Conservation (phyloP, 2,797 vertebrate species). For the Propithecus perrieri region DNA sequence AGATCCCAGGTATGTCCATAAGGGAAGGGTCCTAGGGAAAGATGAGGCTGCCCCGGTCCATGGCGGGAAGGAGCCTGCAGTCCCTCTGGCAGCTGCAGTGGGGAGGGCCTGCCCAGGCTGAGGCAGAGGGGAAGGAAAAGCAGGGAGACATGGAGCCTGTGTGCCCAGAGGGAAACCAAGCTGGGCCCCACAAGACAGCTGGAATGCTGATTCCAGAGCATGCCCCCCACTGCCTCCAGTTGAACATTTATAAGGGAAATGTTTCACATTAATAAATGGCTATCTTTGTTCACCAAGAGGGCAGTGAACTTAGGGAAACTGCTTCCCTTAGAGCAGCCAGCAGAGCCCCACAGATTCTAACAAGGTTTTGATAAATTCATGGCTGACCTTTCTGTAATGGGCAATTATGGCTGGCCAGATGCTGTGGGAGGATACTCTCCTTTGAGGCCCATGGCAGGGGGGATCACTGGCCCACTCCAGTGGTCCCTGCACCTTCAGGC, state of each 20-base stretch:
- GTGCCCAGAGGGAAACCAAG: background rate
- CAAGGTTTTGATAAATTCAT: slow-evolving; percentile 54
- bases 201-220: slow-evolving; percentile 13
- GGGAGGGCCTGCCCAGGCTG: background rate
- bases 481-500: background rate
- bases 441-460: background rate
- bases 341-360: slow-evolving; percentile 58
- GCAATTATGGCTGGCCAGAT: background rate
- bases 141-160: background rate
- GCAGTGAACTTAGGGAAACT: background rate
- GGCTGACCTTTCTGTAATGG: slow-evolving; percentile 63
- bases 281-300: background rate
- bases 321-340: slow-evolving; percentile 23
- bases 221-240: background rate
- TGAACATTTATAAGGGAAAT: slow-evolving; percentile 20
- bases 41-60: background rate
- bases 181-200: background rate
- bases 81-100: background rate
- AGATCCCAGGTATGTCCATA: background rate
- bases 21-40: background rate
- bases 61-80: background rate
- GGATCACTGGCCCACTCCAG: background rate
- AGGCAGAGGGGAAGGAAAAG: background rate
- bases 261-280: background rate
- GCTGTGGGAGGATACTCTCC: background rate